Evolutionary conservation across 2,888 invertebrate species (phyloP), one percentile per base, ranked within the genome.

Genomic region (Drepana falcataria): DNA sequence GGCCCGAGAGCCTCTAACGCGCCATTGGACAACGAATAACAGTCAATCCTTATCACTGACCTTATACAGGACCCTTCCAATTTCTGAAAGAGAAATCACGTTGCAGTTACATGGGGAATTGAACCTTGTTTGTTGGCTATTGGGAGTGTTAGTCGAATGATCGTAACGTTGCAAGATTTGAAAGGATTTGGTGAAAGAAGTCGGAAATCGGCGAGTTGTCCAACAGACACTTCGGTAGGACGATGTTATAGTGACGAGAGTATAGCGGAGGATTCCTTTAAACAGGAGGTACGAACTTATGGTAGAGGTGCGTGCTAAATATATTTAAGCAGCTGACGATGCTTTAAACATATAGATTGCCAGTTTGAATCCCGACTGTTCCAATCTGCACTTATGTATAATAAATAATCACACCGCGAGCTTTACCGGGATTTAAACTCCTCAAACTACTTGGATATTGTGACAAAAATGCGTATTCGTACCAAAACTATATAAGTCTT

Each of bases 151-250:
- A 60, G 7, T 60, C 35, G 49, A 59, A 48, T 52, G 49, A 21
- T 6, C 35, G 52, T 37, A 56, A 49, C 55, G 68, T 65, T 59
- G 62, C 59, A 63, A 67, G 68, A 65, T 69, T 64, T 68, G 69
- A 66, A 63, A 61, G 66, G 65, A 75, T 75, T 69, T 69, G 61
- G 54, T 66, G 68, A 73, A 77, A 75, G 77, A 69, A 73, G 70
- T 63, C 74, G 78, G 79, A 77, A 79, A 79, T 79, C 79, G 75
- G 75, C 64, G 73, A 73, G 65, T 72, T 69, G 71, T 73, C 68
- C 68, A 69, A 65, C 68, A 75, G 75, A 81, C 78, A 75, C 71
- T 71, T 68, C 59, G 65, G 60, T 61, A 61, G 66, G 66, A 40
- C 47, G 47, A 2, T 54, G 4, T 2, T 55, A 56, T 21, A 47